Base-by-base conservation (phyloP, 2,113 vertebrate species). In the Pachycephala philippinensis region DNA sequence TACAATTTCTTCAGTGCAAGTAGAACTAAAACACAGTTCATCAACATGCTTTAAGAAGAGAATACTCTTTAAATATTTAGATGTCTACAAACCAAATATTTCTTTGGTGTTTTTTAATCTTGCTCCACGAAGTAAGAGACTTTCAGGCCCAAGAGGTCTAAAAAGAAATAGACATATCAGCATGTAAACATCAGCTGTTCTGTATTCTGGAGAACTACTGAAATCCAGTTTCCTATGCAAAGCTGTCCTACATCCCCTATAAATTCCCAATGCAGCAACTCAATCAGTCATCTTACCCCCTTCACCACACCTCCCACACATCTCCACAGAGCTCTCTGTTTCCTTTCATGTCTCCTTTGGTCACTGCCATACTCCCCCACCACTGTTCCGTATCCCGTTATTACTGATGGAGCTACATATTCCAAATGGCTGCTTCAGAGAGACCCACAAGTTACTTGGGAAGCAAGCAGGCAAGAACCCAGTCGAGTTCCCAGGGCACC, bases 61-160 rank as follows among this genome's bases (percentile, higher is more conserved):
- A 92, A 94, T 54, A 84, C 69, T 93, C 69, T 89, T 94, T 71
- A 97, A 97, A 75, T 44, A 90, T 81, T 95, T 93, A 93, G 75
- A 64, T 72, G 84, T 92, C 92, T 97, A 98, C 98, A 94, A 98
- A 99, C 99, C 99, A 97, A 98, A 99, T 97, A 99, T 99, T 98
- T 99, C 99, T 98, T 98, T 99, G 97, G 99, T 99, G 97, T 99
- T 99, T 98, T 99, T 99, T 95, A 99, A 98, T 97, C 99, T 98
- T 96, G 99, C 99, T 96, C 99, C 99, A 95, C 99, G 98, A 96
- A 99, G 99, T 96, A 99, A 98, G 87, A 99, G 97, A 97, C 99
- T 99, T 98, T 99, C 99, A 86, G 99, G 99, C 64, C 99, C 99
- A 89, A 99, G 98, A 50, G 99, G 98, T 97, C 99, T 99, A 98